A percentile compares a stretch with the other conserved stretches of the same genome.
phyloP scores from a whole-genome alignment of 2,113 vertebrate species.

The Scatophagus argus region DNA sequence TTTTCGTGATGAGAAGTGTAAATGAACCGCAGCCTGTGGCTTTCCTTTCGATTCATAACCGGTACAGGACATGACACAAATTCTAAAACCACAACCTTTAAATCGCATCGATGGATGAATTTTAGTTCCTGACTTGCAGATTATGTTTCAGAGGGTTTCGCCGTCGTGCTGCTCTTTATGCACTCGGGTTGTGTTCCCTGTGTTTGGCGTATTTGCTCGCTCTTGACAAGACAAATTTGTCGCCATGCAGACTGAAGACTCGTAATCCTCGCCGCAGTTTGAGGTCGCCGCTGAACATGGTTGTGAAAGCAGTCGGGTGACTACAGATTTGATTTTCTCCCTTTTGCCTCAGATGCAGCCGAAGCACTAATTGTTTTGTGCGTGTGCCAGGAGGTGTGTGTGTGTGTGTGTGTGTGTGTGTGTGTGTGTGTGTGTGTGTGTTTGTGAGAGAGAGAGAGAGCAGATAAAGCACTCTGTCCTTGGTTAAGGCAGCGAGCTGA shows the following conservation, averaged over 20 bases:
- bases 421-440: not conserved
- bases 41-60: conserved; percentile 1
- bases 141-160: not conserved
- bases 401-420: conserved; percentile 3
- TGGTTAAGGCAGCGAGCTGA: conserved; percentile 63
- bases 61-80: conserved; percentile 16
- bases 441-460: not conserved
- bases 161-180: not conserved
- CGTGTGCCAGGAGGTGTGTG: conserved; percentile 4
- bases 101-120: conserved; percentile 37
- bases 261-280: conserved; percentile 22
- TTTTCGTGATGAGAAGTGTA: conserved; percentile 2
- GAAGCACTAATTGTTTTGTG: conserved; percentile 62
- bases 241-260: conserved; percentile 35
- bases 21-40: not conserved
- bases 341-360: conserved; percentile 41
- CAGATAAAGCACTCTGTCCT: conserved; percentile 54
- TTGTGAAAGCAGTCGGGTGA: conserved; percentile 43
- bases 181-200: not conserved
- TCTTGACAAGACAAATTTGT: conserved; percentile 56
- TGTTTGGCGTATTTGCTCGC: not conserved
- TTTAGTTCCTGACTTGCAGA: conserved; percentile 8
- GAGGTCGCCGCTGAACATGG: conserved; percentile 57
- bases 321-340: conserved; percentile 59
- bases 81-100: conserved; percentile 12